Base-by-base conservation (phyloP, 1,140 invertebrate species). In the Drosophila nigrodunni region DNA sequence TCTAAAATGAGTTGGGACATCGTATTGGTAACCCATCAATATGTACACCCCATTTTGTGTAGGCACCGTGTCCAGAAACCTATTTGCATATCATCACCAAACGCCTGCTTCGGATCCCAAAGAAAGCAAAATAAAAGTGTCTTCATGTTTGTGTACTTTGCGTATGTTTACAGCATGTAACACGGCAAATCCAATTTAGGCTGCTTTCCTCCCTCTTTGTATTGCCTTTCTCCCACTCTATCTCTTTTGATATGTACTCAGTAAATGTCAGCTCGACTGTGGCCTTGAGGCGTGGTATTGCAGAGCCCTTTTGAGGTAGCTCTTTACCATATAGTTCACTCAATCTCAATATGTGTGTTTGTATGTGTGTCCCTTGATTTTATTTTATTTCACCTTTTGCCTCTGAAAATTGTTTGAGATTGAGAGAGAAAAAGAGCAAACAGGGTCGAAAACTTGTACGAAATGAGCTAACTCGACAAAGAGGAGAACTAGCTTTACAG, bases 111-210 rank as follows among this genome's bases (percentile, higher is more conserved):
- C 7, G 2, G 35, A 21, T 8, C 21, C 49, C 25, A 44, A 30
- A 25, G 10, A 44, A 30, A 25, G 37, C 44, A n/a, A 3, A 35
- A 68, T 10, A 43, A 64, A 57, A 64, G 21, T 5, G 8, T n/a
- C 43, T 43, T n/a, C 34, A 41, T 62, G 66, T 65, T 62, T 85
- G 54, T 72, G 75, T 81, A 68, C 75, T 65, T 73, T 81, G 70
- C 70, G 78, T 73, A 73, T 78, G 78, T 75, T 73, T 74, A 81
- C 68, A 72, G 55, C 82, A 67, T 78, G 78, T 76, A 70, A 81
- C 68, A 58, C 70, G 75, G 66, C 70, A 86, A 86, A 86, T 86
- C 82, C 78, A 86, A 86, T 86, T 86, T 86, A 43, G 68, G 44
- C 64, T 70, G 59, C 68, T 44, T 70, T n/a, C 25, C 18, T 37